Base-by-base conservation (phyloP, 2,113 vertebrate species). In the Indri indri region DNA sequence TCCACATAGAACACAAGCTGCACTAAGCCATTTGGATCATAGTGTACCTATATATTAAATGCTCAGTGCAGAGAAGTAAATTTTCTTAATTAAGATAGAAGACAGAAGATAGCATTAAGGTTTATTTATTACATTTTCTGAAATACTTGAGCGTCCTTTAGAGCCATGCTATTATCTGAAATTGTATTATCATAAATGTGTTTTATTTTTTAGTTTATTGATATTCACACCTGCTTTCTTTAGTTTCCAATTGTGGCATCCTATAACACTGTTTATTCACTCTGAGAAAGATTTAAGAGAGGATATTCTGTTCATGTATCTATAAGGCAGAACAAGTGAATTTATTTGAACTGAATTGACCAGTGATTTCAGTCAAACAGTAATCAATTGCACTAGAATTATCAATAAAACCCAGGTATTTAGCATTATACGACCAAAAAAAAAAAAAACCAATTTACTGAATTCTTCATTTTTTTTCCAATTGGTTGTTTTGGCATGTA, bases 171-270 rank as follows among this genome's bases (percentile, higher is more conserved):
- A 30, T 91, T 91, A 66, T 40, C 83, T 86, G 45, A 80, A 96
- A 37, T 71, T 90, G 8, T 91, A 54, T 94, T 73, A 70, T 81
- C 82, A 81, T 40, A 63, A 91, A 83, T 76, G 9, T 61, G 83
- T 65, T 34, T 77, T 96, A 7, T 66, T 90, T 76, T 95, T 63
- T 5, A 97, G 30, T 83, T 77, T 89, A 50, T 63, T 47, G 23
- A 90, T 57, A 87, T 34, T 81, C 45, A 93, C 16, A 83, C 47
- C 12, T 79, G 89, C 61, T 93, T 93, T 83, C 37, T 83, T 91
- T 92, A 65, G 76, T 95, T 96, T 84, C 81, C 90, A 65, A 90
- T n/a, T 92, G 88, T 88, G 50, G 88, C 45, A 96, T 25, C 27
- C 23, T 90, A 13, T 91, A 85, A 81, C 42, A 71, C 45, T 86